phyloP scores from a whole-genome alignment of 2,113 vertebrate genomes.

The Ammodytes dubius region DNA sequence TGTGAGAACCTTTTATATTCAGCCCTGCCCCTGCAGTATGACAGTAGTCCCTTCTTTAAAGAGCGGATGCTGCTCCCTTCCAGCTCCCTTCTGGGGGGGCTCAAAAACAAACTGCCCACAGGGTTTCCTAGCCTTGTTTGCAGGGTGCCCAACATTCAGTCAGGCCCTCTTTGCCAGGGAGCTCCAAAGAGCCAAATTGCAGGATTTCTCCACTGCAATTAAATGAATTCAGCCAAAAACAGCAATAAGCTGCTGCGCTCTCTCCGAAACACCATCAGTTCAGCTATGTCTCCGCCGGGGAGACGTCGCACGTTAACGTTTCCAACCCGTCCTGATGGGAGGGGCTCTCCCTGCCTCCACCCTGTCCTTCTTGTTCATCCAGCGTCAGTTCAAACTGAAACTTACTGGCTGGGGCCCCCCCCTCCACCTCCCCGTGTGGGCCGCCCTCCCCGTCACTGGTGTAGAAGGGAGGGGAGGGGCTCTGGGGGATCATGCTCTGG shows the following conservation, averaged over 20 bases:
- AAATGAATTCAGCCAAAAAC: slow-evolving; percentile 60
- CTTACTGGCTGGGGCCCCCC: slow-evolving; percentile 82
- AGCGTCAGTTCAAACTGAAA: slow-evolving; percentile 97
- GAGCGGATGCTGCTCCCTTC: slow-evolving; percentile 44
- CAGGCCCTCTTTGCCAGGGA: slow-evolving; percentile 65
- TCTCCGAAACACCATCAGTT: neutral
- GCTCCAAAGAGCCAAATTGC: slow-evolving; percentile 76
- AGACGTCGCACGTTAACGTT: slow-evolving; percentile 67
- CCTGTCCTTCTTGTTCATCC: slow-evolving; percentile 89
- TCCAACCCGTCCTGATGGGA: slow-evolving; percentile 33
- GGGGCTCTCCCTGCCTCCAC: slow-evolving; percentile 79
- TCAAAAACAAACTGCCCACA: slow-evolving; percentile 66
- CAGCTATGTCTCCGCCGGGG: slow-evolving; percentile 71
- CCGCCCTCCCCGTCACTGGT: slow-evolving; percentile 79
- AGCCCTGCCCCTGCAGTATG: slow-evolving; percentile 28
- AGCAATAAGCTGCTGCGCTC: slow-evolving; percentile 36
- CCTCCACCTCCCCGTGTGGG: slow-evolving; percentile 80
- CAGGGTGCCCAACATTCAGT: slow-evolving; percentile 65
- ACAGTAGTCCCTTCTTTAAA: slow-evolving; percentile 57
- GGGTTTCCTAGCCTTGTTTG: slow-evolving; percentile 61
- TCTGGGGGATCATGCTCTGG: slow-evolving; percentile 99
- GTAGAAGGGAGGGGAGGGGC: slow-evolving; percentile 95
- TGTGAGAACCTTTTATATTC: slow-evolving; percentile 27
- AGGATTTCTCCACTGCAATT: slow-evolving; percentile 84
- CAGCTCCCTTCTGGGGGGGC: slow-evolving; percentile 35